These are phyloP conservation scores for Gadopsis marmoratus DNA, from an alignment of 2,797 vertebrate species.

Conservation along the genomic window DNA sequence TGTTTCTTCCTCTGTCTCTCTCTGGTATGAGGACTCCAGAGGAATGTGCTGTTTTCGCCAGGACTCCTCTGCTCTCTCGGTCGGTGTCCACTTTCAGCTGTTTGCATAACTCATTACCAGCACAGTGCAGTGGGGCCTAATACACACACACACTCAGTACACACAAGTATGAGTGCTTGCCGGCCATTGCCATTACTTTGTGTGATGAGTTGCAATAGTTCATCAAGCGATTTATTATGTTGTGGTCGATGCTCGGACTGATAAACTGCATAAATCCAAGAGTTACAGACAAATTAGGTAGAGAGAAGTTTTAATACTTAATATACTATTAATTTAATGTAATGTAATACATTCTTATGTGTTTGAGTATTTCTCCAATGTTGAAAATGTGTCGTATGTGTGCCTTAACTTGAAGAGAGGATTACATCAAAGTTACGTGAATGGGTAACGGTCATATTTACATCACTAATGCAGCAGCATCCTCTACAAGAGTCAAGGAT, in stretches of 20 bases:
- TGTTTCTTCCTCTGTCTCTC: conserved; percentile 1
- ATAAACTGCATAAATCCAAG: background rate
- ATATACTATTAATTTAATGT: too few species aligned
- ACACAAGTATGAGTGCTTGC: background rate
- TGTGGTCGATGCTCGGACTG: background rate
- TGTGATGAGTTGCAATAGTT: background rate
- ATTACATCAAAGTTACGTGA: conserved; percentile 3
- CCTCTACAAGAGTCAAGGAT: background rate
- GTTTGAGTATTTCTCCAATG: background rate
- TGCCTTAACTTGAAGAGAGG: background rate
- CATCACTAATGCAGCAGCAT: background rate
- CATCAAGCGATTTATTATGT: conserved; percentile 7
- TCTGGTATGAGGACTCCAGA: conserved; percentile 45
- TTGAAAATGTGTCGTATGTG: background rate
- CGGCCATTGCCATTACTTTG: background rate
- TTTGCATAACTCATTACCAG: conserved; percentile 76
- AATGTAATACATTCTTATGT: too few species aligned
- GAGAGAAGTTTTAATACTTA: background rate
- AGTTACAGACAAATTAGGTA: background rate
- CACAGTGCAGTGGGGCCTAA: conserved; percentile 10
- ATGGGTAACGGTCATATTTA: background rate
- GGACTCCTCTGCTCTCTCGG: conserved; percentile 42
- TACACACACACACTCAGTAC: background rate
- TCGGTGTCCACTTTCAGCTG: conserved; percentile 71
- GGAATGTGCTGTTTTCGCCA: conserved; percentile 69